Base-by-base conservation (phyloP, 1,140 invertebrate species). In the Brachionus sp. region DNA sequence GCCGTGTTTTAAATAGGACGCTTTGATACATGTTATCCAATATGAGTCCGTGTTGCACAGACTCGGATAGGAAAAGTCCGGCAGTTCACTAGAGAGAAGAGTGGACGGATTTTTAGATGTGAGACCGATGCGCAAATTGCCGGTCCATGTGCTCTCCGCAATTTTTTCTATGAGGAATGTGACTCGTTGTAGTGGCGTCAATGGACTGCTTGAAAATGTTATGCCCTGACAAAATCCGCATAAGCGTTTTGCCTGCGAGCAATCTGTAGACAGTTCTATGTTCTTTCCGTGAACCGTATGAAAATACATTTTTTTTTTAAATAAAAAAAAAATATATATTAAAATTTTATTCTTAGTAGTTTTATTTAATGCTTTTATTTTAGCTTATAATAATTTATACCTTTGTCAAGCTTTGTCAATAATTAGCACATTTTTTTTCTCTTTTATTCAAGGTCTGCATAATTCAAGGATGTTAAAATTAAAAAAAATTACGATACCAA, bases 111-210 rank as follows among this genome's bases (percentile, higher is more conserved):
- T 86, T 13, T 86, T 57, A 0, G 86, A 70, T 2, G 89, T 89
- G 6, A 90, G 84, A 9, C 89, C 89, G 13, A 90, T 78, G 5
- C 89, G 84, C n/a, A 90, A 66, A 6, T 85, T 87, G 6, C 89
- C 89, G 70, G 86, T 89, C 89, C 89, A 90, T 86, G 84, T 16
- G 84, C 73, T 5, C 84, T 85, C 12, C 7, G 66, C n/a, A 19
- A 39, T 37, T 29, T 89, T 62, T 64, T 88, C 85, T 1, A 90
- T 19, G 44, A 86, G 86, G 19, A 88, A 80, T 50, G 57, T 82
- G 4, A 82, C 16, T 16, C 57, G 25, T 25, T 82, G 53, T 13
- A 66, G 42, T 39, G 12, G 53, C 9, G n/a, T 35, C 6, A 82
- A 13, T 23, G 57, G 64, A 33, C 29, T 29, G 64, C 37, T 82